phyloP scores from a whole-genome alignment of 1,140 invertebrate genomes.

The Drosophila neocordata region DNA sequence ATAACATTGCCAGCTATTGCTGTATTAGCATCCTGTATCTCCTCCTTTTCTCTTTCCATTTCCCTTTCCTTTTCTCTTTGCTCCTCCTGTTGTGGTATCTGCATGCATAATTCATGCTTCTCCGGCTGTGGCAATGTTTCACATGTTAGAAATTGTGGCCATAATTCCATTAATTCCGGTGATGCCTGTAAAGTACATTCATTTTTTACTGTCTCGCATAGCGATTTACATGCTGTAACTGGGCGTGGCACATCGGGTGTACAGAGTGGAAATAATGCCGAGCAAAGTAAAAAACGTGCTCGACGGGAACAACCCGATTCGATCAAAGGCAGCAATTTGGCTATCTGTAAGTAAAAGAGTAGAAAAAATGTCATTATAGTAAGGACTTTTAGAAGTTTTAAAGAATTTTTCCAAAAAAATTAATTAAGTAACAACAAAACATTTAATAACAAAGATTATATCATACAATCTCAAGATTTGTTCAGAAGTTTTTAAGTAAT shows the following conservation, averaged over 20 bases:
- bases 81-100: constrained; percentile 79
- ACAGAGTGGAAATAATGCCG: constrained; percentile 96
- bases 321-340: constrained; percentile 85
- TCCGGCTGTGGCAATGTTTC: constrained; percentile 84
- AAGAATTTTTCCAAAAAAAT: no score
- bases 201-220: constrained; percentile 91
- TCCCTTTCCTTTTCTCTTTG: background rate
- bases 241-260: constrained; percentile 93
- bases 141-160: constrained; percentile 92
- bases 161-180: constrained; percentile 87
- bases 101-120: constrained; percentile 84
- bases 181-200: constrained; percentile 87
- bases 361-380: no score
- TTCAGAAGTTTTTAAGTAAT: no score
- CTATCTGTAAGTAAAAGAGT: constrained; percentile 87
- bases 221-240: constrained; percentile 93
- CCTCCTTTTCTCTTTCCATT: background rate
- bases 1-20: background rate
- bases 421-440: no score
- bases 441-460: no score
- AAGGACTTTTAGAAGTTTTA: no score
- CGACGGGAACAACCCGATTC: constrained; percentile 92
- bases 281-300: constrained; percentile 94
- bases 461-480: no score
- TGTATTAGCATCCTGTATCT: background rate